Percentiles rank a stretch among this genome's conserved stretches.
Conservation (phyloP, 2,113 vertebrate species). For the Rostratula benghalensis region DNA sequence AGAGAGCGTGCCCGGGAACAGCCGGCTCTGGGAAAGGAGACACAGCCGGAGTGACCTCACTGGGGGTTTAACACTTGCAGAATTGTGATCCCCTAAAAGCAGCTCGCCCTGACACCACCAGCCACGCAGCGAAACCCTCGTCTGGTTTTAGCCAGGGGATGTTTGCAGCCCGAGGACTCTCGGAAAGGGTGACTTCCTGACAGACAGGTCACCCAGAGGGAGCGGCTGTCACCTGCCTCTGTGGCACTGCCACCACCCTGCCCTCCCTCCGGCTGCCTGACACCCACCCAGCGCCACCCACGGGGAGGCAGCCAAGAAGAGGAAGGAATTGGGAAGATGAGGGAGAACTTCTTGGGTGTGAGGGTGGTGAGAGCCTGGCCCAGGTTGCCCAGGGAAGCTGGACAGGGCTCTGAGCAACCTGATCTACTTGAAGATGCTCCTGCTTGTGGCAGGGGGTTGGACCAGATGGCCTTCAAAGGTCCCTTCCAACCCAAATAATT, state of each 20-base stretch:
- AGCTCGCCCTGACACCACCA: slow-evolving; percentile 38
- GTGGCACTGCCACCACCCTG: not conserved
- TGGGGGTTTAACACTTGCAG: slow-evolving; percentile 47
- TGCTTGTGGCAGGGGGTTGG: not conserved
- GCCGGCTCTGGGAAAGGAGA: slow-evolving; percentile 6
- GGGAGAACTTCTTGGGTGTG: too few species aligned
- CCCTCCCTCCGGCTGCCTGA: not conserved
- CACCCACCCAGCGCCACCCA: not conserved
- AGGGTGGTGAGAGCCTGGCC: too few species aligned
- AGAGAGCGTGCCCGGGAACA: not conserved
- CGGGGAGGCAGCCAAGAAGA: not conserved
- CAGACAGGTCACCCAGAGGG: slow-evolving; percentile 51
- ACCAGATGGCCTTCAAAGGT: not conserved
- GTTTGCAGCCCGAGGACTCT: not conserved
- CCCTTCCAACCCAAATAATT: not conserved
- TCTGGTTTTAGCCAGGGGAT: slow-evolving; percentile 37
- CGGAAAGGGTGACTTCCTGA: slow-evolving; percentile 60
- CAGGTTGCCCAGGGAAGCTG: too few species aligned
- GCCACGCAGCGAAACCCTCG: slow-evolving; percentile 34
- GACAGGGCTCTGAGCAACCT: not conserved
- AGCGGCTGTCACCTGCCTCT: not conserved
- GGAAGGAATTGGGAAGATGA: too few species aligned
- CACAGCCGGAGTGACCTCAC: slow-evolving; percentile 15
- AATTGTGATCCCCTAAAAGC: slow-evolving; percentile 48
- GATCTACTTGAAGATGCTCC: not conserved